phyloP scores from a whole-genome alignment of 2,888 invertebrate species.

The Calliphora vomitoria region DNA sequence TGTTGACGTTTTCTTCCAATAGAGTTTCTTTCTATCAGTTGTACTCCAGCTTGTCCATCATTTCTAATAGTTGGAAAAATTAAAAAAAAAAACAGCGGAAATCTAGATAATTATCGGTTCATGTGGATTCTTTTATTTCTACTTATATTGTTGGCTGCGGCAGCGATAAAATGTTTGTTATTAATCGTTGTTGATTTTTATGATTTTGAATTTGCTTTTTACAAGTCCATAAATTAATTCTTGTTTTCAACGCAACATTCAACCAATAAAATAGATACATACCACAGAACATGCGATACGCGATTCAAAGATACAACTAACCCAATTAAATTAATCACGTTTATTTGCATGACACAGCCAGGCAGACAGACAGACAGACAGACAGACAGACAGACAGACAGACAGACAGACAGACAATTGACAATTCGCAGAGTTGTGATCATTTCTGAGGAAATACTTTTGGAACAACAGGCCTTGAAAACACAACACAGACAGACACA shows the following conservation, averaged over 20 bases:
- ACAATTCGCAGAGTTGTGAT: conserved; percentile 32
- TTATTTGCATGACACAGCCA: conserved; percentile 62
- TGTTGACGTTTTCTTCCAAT: conserved; percentile 7
- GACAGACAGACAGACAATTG: conserved; percentile 17
- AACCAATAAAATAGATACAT: neutral
- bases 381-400: conserved; percentile 22
- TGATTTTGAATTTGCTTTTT: conserved; percentile 51
- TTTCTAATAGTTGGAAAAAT: neutral
- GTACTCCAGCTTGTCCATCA: conserved; percentile 38
- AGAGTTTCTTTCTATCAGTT: neutral
- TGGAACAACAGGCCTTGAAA: conserved; percentile 45
- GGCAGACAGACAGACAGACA: conserved; percentile 6
- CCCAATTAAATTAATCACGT: conserved; percentile 67
- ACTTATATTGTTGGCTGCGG: conserved; percentile 6
- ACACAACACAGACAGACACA: neutral
- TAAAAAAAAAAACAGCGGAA: conserved; percentile 35
- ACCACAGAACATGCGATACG: conserved; percentile 5
- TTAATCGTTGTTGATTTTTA: conserved; percentile 67
- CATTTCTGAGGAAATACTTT: conserved; percentile 35
- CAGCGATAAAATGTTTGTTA: conserved; percentile 52
- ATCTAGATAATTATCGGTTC: conserved; percentile 65
- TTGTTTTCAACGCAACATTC: conserved; percentile 22
- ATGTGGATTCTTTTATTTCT: conserved; percentile 23
- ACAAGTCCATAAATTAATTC: conserved; percentile 46
- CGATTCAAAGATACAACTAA: conserved; percentile 43